Base-by-base conservation (phyloP, 2,113 vertebrate genomes). In the Hassar affinis region DNA sequence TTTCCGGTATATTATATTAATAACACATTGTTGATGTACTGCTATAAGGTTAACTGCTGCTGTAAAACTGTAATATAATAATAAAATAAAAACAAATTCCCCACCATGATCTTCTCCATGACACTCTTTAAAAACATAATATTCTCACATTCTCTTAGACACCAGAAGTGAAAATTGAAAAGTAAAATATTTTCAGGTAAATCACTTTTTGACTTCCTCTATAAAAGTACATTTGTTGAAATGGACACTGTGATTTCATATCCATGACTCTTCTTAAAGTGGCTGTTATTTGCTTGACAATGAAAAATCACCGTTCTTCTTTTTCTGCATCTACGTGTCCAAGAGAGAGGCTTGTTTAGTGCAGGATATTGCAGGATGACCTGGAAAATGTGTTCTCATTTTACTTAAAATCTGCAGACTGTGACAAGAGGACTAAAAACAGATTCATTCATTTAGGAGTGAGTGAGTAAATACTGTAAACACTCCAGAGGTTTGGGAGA, bases 221-320 rank as follows among this genome's bases (percentile, higher is more conserved):
- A 42, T 86, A 83, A 27, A 86, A 51, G 86, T 87, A 87, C 2
- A 90, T 92, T 92, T 93, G 91, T 93, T 88, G 91, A 93, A 93
- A 90, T 91, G 92, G 91, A 88, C 82, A 2, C 49, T 51, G 90
- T 89, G 30, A 85, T 90, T 90, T 90, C 89, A 90, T 91, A 62
- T 15, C 27, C 61, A 30, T 89, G 18, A 81, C 88, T 91, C 80
- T 87, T 72, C 79, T 89, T 84, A 82, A 80, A 87, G 84, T 59
- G 84, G 5, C 6, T 82, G 80, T 87, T 80, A 72, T 83, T 84
- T 88, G 85, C 68, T 87, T 79, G 80, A 88, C 59, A 86, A 30
- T 78, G 74, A 83, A 62, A 83, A 80, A 56, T 11, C 27, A 57
- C 47, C 80, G 27, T 15, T 17, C 30, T 33, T 35, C 20, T 85